Percentiles rank a stretch among this genome's conserved stretches.
phyloP scores from a whole-genome alignment of 2,797 vertebrate genomes.

The Sebastolobus alascanus region DNA sequence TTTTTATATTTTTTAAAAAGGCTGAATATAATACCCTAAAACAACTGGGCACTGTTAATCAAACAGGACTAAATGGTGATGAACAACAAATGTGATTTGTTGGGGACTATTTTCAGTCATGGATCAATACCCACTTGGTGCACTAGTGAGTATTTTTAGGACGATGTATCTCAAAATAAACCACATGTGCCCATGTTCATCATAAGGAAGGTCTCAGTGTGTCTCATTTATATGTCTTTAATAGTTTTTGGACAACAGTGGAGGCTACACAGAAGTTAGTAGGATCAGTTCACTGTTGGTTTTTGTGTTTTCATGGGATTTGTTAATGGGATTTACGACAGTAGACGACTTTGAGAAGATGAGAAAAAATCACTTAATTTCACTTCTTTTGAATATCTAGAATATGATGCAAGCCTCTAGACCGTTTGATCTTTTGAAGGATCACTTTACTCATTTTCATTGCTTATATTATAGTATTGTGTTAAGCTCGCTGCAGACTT shows the following conservation, averaged over 20 bases:
- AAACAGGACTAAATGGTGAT: background rate
- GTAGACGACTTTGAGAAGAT: background rate
- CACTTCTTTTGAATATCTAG: background rate
- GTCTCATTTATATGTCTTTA: too few relatives aligned
- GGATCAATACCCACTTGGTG: background rate
- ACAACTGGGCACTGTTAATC: background rate
- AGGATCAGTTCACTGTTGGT: background rate
- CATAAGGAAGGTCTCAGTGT: background rate
- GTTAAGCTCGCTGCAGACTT: constrained; percentile 1
- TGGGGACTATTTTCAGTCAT: background rate
- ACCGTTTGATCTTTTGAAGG: constrained; percentile 21
- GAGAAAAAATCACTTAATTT: background rate
- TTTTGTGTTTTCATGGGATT: background rate
- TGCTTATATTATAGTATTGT: background rate
- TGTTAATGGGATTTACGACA: constrained; percentile 15
- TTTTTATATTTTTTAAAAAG: background rate
- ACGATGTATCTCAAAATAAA: background rate
- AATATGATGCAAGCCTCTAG: constrained; percentile 8
- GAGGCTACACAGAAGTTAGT: background rate
- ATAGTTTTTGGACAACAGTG: background rate
- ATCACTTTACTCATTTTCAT: constrained; percentile 22
- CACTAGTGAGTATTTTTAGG: background rate
- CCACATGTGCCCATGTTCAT: background rate
- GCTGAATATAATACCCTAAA: background rate
- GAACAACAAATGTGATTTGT: background rate